Percentiles rank a stretch among this genome's conserved stretches.
Conservation (phyloP, 1,140 invertebrate species). For the Notospermus geniculatus region DNA sequence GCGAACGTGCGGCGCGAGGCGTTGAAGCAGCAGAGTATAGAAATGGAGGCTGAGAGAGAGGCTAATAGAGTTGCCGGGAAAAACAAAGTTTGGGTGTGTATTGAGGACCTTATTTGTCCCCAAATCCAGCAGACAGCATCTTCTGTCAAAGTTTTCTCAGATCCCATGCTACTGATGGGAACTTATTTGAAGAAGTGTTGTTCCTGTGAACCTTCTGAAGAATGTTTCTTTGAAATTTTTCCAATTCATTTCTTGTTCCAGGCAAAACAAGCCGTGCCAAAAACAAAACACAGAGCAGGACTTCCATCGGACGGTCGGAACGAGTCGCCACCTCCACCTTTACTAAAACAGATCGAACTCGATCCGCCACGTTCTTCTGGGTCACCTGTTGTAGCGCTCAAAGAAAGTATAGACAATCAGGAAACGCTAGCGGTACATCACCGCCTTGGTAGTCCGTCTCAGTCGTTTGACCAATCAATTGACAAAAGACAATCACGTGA, state of each 20-base stretch:
- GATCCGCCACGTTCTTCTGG: conserved; percentile 20
- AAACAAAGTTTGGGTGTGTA: conserved; percentile 42
- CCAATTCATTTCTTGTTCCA: conserved; percentile 25
- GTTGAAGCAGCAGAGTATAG: conserved; percentile 23
- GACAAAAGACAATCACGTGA: too few species aligned
- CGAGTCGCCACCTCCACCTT: conserved; percentile 22
- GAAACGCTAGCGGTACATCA: too few species aligned
- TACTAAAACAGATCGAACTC: background rate
- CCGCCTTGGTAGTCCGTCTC: too few species aligned
- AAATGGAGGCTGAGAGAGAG: conserved; percentile 17
- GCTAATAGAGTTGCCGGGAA: conserved; percentile 25
- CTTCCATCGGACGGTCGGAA: conserved; percentile 23
- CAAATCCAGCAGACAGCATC: too few species aligned
- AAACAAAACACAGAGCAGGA: conserved; percentile 35
- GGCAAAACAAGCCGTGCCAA: conserved; percentile 45
- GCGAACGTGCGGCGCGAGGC: conserved; percentile 39
- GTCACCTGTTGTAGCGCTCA: conserved; percentile 49
- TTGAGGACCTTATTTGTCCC: too few species aligned
- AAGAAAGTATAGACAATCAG: conserved; percentile 46
- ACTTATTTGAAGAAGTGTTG: too few species aligned
- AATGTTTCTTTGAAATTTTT: too few species aligned
- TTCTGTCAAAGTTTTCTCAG: too few species aligned
- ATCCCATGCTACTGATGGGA: too few species aligned
- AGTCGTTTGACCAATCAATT: too few species aligned
- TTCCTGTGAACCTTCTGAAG: too few species aligned